phyloP scores from a whole-genome alignment of 2,888 invertebrate genomes.

The Aromia moschata region DNA sequence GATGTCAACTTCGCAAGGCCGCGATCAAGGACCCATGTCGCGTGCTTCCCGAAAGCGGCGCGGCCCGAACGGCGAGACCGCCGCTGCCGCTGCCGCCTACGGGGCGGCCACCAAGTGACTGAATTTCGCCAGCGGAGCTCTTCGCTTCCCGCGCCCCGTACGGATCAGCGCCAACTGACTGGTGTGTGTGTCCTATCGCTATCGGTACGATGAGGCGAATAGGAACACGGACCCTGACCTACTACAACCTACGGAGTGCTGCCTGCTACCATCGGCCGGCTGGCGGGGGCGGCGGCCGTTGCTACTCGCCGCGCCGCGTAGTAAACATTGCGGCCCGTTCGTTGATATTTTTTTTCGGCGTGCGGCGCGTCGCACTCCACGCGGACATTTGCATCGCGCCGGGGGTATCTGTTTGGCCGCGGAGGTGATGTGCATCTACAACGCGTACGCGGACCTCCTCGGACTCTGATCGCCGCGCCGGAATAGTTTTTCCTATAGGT shows the following conservation, averaged over 20 bases:
- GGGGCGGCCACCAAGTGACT: slow-evolving; percentile 6
- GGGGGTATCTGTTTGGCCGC: background rate
- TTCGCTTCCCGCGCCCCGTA: slow-evolving; percentile 1
- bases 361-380: slow-evolving; percentile 4
- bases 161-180: slow-evolving; percentile 14
- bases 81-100: background rate
- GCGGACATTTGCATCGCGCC: background rate
- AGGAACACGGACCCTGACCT: slow-evolving; percentile 50
- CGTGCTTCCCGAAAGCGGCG: too few relatives aligned
- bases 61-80: too few relatives aligned
- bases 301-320: slow-evolving; percentile 1
- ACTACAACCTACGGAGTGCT: slow-evolving; percentile 47
- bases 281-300: slow-evolving; percentile 48
- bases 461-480: background rate
- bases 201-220: slow-evolving; percentile 20
- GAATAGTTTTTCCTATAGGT: background rate
- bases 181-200: slow-evolving; percentile 21
- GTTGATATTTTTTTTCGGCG: too few relatives aligned
- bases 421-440: too few relatives aligned
- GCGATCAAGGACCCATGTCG: too few relatives aligned
- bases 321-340: slow-evolving; percentile 11
- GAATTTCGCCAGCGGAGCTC: slow-evolving; percentile 6
- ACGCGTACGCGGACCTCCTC: background rate
- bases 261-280: slow-evolving; percentile 41
- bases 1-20: too few relatives aligned